Percentiles rank a stretch among this genome's conserved stretches.
Evolutionary conservation across 2,113 vertebrate genomes (phyloP).

Genomic region (Oophaga pumilio): DNA sequence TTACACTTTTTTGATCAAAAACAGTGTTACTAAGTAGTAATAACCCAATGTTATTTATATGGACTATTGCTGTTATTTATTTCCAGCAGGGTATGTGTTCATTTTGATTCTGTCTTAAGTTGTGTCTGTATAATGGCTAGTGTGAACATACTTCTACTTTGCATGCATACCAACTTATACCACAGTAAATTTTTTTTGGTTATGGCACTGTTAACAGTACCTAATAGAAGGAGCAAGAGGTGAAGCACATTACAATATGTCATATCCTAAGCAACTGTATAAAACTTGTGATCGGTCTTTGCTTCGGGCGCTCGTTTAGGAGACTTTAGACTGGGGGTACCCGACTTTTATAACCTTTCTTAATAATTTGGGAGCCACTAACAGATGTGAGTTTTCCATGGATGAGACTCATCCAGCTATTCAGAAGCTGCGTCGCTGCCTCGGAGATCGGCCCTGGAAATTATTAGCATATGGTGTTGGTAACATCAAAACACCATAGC

Average conservation of each 20-base stretch:
- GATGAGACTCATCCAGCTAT: neutral
- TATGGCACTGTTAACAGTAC: too few species aligned
- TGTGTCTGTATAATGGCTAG: too few species aligned
- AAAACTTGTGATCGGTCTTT: neutral
- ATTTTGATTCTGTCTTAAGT: too few species aligned
- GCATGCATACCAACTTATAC: too few species aligned
- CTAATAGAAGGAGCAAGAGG: too few species aligned
- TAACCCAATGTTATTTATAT: too few species aligned
- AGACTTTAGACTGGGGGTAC: neutral
- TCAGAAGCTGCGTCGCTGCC: neutral
- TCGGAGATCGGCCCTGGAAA: constrained; percentile 4
- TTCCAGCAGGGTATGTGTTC: too few species aligned
- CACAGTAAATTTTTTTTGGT: too few species aligned
- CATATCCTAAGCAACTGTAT: neutral
- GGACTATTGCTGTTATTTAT: too few species aligned
- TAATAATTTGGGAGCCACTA: neutral
- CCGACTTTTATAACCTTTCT: neutral
- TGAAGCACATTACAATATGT: neutral
- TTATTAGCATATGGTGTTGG: constrained; percentile 34
- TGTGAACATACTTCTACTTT: too few species aligned
- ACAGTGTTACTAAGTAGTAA: too few species aligned
- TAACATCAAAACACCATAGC: constrained; percentile 14
- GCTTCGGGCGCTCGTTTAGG: neutral
- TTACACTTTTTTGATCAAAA: too few species aligned
- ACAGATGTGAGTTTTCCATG: neutral